Base-by-base conservation (phyloP, 2,888 invertebrate species). In the Drosophila pullipes region DNA sequence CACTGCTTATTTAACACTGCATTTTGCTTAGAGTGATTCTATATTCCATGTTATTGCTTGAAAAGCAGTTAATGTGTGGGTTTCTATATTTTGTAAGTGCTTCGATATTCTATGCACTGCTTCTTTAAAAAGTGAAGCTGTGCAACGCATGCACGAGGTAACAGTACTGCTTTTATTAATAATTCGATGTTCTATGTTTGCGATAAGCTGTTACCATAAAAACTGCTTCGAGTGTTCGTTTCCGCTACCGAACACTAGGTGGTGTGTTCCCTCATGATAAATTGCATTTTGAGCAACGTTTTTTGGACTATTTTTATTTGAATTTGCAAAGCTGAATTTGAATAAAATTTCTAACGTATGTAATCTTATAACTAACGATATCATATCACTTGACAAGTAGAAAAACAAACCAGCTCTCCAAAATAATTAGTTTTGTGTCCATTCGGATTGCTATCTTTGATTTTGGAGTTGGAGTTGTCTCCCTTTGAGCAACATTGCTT, bases 381-480 rank as follows among this genome's bases (percentile, higher is more conserved):
- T 47, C 13, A 47, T 16, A 13, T 22, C 5, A 30, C 6, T 10
- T 9, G 9, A 5, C 28, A n/a, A 28, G 28, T n/a, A 7, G 13
- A 35, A 16, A 2, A 3, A n/a, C 18, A 25, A 25, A 25, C 3
- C 7, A 22, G 16, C 9, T 28, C 18, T 18, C 18, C 5, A 25
- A 25, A 22, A 11, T 22, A 25, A 30, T 58, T 7, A 31, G 22
- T 44, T 22, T 58, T 58, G 41, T 22, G 54, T 22, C 18, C 11
- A 1, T 31, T 30, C 33, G 33, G 47, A 68, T n/a, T 33, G 13
- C 28, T 33, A 37, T 44, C 37, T 55, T 16, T 28, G 13, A 41
- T 61, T 5, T 55, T 41, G 37, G 25, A 39, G 52, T 31, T 33
- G 37, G 7, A 39, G 25, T 50, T 66, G 41, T 18, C 30, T 13